Base-by-base conservation (phyloP, 2,113 vertebrate species). In the Galeopterus variegatus region DNA sequence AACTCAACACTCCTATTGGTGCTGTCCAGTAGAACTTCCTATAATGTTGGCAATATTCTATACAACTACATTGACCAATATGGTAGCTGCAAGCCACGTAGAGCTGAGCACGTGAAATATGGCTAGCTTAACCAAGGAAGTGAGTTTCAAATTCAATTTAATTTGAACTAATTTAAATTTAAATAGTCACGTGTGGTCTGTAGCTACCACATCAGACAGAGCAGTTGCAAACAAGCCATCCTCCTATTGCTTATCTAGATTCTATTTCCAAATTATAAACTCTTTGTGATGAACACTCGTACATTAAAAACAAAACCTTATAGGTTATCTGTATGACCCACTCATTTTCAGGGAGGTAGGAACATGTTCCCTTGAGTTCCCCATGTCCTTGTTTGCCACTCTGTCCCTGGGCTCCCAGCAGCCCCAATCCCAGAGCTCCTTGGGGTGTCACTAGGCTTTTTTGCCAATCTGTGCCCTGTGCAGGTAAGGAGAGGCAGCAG, bases 141-240 rank as follows among this genome's bases (percentile, higher is more conserved):
- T 48, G 36, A 89, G n/a, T 72, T 91, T 70, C 48, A 72, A 85
- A 64, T 28, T 89, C 28, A 79, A 80, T 48, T 56, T 84, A 21
- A 65, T 88, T n/a, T 85, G n/a, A 88, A 31, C 21, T 33, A 58
- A 73, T 80, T 96, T 73, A 84, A 92, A 88, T 75, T 82, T 85
- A 62, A 64, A 75, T 56, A 41, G 28, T 60, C 54, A 28, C 36
- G 52, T 5, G 3, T 65, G 21, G 33, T 52, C 84, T 23, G 58
- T 26, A 69, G 83, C 94, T 70, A 45, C 33, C 31, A 8, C 65
- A 36, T 50, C 12, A 48, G 48, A 73, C 9, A 64, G 31, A 69
- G 58, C 24, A 54, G 15, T 79, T 45, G 56, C 45, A 41, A 92
- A 56, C 2, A 65, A 62, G 52, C 19, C 56, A 17, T 89, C 24